Evolutionary conservation across 2,113 vertebrate species (phyloP), one percentile per base, ranked within the genome.

Genomic region (Lepisosteus oculatus): DNA sequence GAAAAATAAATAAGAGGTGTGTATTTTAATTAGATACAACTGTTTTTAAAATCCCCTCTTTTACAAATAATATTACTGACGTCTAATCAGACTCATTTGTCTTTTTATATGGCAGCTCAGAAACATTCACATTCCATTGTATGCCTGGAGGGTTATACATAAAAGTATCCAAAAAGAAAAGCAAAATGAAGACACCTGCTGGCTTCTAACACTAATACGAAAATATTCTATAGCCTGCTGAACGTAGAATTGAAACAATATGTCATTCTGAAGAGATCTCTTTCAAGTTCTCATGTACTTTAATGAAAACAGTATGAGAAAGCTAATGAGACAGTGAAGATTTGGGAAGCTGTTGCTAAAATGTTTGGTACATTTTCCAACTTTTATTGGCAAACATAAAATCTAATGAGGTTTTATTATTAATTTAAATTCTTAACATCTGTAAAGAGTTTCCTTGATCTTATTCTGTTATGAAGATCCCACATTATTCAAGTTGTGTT

Each of bases 251-350:
- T 94, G 93, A 93, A 93, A 92, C 92, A 93, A 91, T 93, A 92
- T 94, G 94, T 94, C 91, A 92, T 92, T 90, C 89, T 91, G 91
- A 93, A 91, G 89, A 85, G 90, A 87, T 92, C 89, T 88, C 93
- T 95, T 94, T 94, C 91, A 95, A 94, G 93, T 93, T 89, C 87
- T 92, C 90, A 84, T 92, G 89, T 91, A 88, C 92, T 91, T 90
- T 97, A 95, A 95, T 96, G 91, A 94, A 93, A 97, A 95, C 93
- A 95, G 90, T 91, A 93, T 95, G 95, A 94, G 90, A 92, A 90
- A 92, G 86, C 91, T 95, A 93, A 95, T 93, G 92, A 92, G 90
- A 92, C 88, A 90, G 92, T 89, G 90, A 92, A 94, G 84, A 90
- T 91, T 89, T 84, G 87, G 90, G 87, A 90, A 90, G 87, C 90